These are phyloP conservation scores for Oscheius myriophilus DNA, from an alignment of 2,888 invertebrate genomes.

Conservation along the genomic window DNA sequence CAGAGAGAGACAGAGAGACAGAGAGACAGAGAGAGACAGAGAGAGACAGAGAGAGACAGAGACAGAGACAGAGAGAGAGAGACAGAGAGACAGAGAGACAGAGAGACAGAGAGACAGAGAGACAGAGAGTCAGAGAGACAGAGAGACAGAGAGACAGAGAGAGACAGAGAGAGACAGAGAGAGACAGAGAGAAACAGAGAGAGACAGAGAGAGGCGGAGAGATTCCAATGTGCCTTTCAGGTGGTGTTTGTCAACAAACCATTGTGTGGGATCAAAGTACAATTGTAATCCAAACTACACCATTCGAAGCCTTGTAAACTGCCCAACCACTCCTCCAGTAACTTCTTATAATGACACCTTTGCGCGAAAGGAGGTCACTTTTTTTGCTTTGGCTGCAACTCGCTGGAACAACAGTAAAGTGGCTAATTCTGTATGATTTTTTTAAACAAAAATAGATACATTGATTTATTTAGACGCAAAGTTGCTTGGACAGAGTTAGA, in stretches of 20 bases:
- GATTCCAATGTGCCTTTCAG: constrained; percentile 6
- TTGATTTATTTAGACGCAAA: constrained; percentile 15
- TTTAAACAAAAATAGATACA: neutral
- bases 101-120: too few relatives aligned
- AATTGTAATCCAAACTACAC: constrained; percentile 37
- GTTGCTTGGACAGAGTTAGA: constrained; percentile 14
- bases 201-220: too few relatives aligned
- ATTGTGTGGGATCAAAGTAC: constrained; percentile 41
- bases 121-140: too few relatives aligned
- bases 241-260: constrained; percentile 36
- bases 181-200: too few relatives aligned
- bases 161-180: too few relatives aligned
- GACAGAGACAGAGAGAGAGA: too few relatives aligned
- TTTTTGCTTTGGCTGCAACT: constrained; percentile 42
- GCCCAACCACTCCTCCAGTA: constrained; percentile 27
- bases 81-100: too few relatives aligned
- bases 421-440: constrained; percentile 5
- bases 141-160: too few relatives aligned
- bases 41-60: too few relatives aligned
- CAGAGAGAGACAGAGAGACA: too few relatives aligned
- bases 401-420: constrained; percentile 30
- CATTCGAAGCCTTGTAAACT: constrained; percentile 32
- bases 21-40: too few relatives aligned
- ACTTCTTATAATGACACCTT: constrained; percentile 35
- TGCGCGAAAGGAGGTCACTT: constrained; percentile 32